phyloP scores from a whole-genome alignment of 2,888 invertebrate species.

The Platerodrilus igneus region DNA sequence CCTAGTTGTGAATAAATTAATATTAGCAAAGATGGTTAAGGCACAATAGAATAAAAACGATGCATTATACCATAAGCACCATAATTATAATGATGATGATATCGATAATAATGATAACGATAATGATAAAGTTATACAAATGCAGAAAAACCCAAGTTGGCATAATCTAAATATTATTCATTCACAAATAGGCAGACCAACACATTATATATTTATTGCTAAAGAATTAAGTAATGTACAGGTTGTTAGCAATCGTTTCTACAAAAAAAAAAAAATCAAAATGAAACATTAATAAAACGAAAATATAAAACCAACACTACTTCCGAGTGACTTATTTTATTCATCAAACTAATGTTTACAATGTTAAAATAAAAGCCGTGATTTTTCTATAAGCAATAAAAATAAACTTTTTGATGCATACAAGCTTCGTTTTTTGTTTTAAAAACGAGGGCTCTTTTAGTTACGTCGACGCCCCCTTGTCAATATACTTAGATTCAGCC shows the following conservation, averaged over 20 bases:
- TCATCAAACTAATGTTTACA: too few relatives aligned
- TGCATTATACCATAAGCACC: conserved; percentile 8
- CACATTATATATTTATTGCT: too few relatives aligned
- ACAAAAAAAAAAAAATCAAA: too few relatives aligned
- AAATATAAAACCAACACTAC: too few relatives aligned
- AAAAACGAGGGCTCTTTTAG: too few relatives aligned
- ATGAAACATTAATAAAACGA: too few relatives aligned
- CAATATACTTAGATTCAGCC: conserved; percentile 50
- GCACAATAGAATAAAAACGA: conserved; percentile 14
- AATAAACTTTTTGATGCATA: too few relatives aligned
- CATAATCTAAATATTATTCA: conserved; percentile 33
- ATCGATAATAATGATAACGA: conserved; percentile 5
- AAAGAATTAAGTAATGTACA: conserved; percentile 15
- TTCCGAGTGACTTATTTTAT: too few relatives aligned
- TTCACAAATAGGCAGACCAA: conserved; percentile 27
- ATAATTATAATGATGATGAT: conserved; percentile 2
- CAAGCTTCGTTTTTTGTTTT: too few relatives aligned
- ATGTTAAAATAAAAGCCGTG: too few relatives aligned
- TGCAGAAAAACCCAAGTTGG: conserved; percentile 31
- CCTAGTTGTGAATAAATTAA: conserved; percentile 24
- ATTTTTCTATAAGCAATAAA: too few relatives aligned
- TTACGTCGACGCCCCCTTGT: conserved; percentile 42
- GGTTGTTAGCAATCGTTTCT: too few relatives aligned
- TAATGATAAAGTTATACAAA: conserved; percentile 14
- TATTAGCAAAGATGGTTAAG: conserved; percentile 13